These are phyloP conservation scores for Leptinotarsa rubiginosa DNA, from an alignment of 2,888 invertebrate genomes.

Conservation along the genomic window DNA sequence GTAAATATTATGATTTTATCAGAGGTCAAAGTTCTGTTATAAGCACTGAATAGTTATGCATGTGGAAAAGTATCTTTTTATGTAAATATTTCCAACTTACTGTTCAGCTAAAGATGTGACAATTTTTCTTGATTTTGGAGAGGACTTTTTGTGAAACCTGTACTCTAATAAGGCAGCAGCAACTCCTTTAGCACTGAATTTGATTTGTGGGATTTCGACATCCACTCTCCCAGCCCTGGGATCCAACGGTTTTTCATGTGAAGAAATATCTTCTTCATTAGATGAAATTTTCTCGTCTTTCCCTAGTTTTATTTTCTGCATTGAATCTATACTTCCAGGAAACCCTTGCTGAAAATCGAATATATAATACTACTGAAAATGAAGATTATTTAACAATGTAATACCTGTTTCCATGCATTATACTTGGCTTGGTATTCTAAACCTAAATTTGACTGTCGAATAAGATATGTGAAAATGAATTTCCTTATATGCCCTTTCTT, in stretches of 20 bases:
- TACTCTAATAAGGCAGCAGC: slow-evolving; percentile 69
- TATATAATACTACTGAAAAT: slow-evolving; percentile 14
- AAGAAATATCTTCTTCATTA: slow-evolving; percentile 48
- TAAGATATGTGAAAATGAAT: slow-evolving; percentile 76
- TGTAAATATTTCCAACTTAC: slow-evolving; percentile 58
- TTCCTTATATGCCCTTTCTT: slow-evolving; percentile 69
- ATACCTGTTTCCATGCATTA: slow-evolving; percentile 76
- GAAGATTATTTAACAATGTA: slow-evolving; percentile 32
- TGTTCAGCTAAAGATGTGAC: slow-evolving; percentile 69
- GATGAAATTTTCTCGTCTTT: slow-evolving; percentile 39
- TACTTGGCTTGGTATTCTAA: slow-evolving; percentile 76
- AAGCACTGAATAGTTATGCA: too few species aligned
- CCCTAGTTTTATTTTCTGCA: slow-evolving; percentile 68
- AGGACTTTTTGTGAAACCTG: slow-evolving; percentile 68
- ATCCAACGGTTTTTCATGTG: slow-evolving; percentile 69
- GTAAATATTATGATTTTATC: too few species aligned
- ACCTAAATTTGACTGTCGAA: slow-evolving; percentile 78
- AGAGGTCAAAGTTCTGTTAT: too few species aligned
- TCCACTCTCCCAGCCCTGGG: slow-evolving; percentile 85
- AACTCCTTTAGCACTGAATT: slow-evolving; percentile 73
- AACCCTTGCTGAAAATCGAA: slow-evolving; percentile 74
- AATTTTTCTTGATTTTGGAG: slow-evolving; percentile 70
- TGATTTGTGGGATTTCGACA: slow-evolving; percentile 77
- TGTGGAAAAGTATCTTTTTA: not conserved
- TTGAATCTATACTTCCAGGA: slow-evolving; percentile 76